phyloP scores from a whole-genome alignment of 2,888 invertebrate species.

The Agapostemon virescens region DNA sequence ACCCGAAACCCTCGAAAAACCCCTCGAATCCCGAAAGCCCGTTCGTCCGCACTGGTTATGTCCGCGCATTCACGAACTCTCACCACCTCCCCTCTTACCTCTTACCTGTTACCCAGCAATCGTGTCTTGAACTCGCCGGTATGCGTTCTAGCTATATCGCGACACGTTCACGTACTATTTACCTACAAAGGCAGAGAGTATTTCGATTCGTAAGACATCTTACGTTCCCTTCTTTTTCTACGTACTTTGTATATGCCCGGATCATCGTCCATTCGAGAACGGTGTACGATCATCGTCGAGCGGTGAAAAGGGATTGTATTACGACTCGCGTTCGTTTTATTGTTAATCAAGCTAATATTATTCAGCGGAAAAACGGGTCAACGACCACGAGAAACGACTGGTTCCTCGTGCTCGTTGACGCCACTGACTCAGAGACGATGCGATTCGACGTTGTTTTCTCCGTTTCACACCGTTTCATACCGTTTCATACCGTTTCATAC shows the following conservation, averaged over 20 bases:
- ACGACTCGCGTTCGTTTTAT: constrained; percentile 67
- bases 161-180: constrained; percentile 69
- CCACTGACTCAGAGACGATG: constrained; percentile 61
- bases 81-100: too few relatives aligned
- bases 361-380: constrained; percentile 59
- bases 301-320: constrained; percentile 58
- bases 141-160: constrained; percentile 63
- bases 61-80: constrained; percentile 38
- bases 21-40: neutral
- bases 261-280: constrained; percentile 51
- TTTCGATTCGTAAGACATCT: constrained; percentile 57
- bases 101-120: constrained; percentile 22
- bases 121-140: constrained; percentile 63
- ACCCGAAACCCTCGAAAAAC: too few relatives aligned
- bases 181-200: constrained; percentile 51
- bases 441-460: constrained; percentile 61
- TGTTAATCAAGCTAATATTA: constrained; percentile 69
- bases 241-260: constrained; percentile 72
- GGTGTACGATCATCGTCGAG: constrained; percentile 64
- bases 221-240: constrained; percentile 73
- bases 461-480: neutral
- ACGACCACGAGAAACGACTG: constrained; percentile 24
- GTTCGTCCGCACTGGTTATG: constrained; percentile 49
- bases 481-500: neutral
- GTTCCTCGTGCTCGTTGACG: constrained; percentile 32